phyloP scores from a whole-genome alignment of 1,140 invertebrate species.

The Bombus turneri region DNA sequence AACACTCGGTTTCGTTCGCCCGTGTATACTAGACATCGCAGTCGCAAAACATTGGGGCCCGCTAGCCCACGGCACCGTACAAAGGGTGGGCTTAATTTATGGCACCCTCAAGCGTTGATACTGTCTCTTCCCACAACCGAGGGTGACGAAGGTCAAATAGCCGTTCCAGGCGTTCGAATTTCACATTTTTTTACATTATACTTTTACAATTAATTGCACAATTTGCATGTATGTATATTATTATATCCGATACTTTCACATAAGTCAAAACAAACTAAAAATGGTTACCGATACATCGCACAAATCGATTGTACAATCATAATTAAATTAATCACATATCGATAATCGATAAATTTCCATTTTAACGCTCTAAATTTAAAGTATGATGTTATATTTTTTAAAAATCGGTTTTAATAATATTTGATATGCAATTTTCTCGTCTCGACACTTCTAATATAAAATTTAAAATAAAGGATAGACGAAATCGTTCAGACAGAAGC shows the following conservation, averaged over 20 bases:
- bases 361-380: not conserved
- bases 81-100: too few species aligned
- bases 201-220: not conserved
- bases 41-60: too few species aligned
- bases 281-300: not conserved
- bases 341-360: not conserved
- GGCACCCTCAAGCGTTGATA: too few species aligned
- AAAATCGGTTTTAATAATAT: not conserved
- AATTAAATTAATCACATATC: not conserved
- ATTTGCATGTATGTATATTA: not conserved
- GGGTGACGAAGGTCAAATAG: too few species aligned
- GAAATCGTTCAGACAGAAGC: not conserved
- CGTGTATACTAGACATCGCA: too few species aligned
- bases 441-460: not conserved
- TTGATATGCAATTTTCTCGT: not conserved
- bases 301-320: not conserved
- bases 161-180: too few species aligned
- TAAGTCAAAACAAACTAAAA: slow-evolving; percentile 6
- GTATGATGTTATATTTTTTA: not conserved
- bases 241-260: not conserved
- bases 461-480: not conserved
- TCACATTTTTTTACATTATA: too few species aligned
- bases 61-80: too few species aligned
- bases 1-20: too few species aligned
- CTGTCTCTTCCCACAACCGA: too few species aligned